Conservation (phyloP, 2,113 vertebrate genomes). For the Strigops habroptila region DNA sequence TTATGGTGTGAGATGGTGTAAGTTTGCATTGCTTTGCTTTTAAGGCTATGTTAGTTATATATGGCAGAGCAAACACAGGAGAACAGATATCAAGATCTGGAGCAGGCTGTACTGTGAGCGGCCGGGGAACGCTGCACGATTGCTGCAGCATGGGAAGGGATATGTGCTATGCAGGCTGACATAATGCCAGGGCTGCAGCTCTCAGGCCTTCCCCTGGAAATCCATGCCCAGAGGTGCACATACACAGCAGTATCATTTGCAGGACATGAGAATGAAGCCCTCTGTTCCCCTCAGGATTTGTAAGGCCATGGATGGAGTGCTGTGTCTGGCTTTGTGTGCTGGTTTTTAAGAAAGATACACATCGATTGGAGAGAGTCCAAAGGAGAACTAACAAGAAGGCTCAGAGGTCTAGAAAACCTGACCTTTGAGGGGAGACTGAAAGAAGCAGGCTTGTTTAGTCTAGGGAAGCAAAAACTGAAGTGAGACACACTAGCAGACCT, state of each 20-base stretch:
- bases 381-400: slow-evolving; percentile 1
- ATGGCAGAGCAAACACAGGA: background rate
- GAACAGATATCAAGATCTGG: background rate
- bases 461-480: background rate
- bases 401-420: background rate
- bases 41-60: background rate
- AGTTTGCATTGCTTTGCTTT: background rate
- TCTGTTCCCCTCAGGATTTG: background rate
- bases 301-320: background rate
- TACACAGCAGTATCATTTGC: background rate
- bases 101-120: background rate
- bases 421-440: background rate
- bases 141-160: background rate
- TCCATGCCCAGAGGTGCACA: background rate
- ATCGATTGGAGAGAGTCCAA: background rate
- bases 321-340: background rate
- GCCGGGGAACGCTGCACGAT: background rate
- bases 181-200: background rate
- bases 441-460: slow-evolving; percentile 23
- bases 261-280: background rate
- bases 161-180: background rate
- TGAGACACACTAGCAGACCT: background rate
- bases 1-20: background rate
- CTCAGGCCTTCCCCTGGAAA: background rate
- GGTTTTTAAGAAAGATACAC: background rate